These are phyloP conservation scores for Montipora efflorescens DNA, from an alignment of 64 coral and sea anemone species.

Conservation along the genomic window DNA sequence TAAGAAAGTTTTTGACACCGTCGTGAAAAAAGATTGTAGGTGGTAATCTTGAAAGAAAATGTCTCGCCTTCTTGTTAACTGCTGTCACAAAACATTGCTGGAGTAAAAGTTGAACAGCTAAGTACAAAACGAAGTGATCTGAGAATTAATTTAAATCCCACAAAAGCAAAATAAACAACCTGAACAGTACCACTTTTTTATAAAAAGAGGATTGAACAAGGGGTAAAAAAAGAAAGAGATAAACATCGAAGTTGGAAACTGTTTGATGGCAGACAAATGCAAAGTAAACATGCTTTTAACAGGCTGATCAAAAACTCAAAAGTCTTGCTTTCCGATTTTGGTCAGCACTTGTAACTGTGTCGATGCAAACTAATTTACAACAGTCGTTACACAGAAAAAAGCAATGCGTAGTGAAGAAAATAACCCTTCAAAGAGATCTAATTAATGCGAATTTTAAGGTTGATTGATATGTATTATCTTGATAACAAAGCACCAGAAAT, in stretches of 20 bases:
- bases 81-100: no score
- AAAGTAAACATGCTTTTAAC: not conserved
- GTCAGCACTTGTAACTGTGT: not conserved
- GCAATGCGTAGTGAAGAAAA: not conserved
- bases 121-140: not conserved
- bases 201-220: not conserved
- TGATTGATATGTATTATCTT: conserved; percentile 37
- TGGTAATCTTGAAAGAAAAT: not conserved
- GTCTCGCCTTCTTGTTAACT: not conserved
- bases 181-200: not conserved
- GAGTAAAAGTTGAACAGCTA: not conserved
- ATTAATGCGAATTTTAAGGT: conserved; percentile 15
- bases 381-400: not conserved
- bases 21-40: not conserved
- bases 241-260: not conserved
- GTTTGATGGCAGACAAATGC: not conserved
- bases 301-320: no score
- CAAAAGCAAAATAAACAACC: not conserved
- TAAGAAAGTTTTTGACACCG: not conserved
- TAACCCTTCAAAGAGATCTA: not conserved
- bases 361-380: not conserved
- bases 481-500: not conserved
- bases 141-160: not conserved
- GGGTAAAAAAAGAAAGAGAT: not conserved
- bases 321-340: not conserved